Percentiles rank a stretch among this genome's conserved stretches.
These are phyloP conservation scores for Brachystomella parvula DNA, from an alignment of 1,140 invertebrate genomes.

Conservation along the genomic window DNA sequence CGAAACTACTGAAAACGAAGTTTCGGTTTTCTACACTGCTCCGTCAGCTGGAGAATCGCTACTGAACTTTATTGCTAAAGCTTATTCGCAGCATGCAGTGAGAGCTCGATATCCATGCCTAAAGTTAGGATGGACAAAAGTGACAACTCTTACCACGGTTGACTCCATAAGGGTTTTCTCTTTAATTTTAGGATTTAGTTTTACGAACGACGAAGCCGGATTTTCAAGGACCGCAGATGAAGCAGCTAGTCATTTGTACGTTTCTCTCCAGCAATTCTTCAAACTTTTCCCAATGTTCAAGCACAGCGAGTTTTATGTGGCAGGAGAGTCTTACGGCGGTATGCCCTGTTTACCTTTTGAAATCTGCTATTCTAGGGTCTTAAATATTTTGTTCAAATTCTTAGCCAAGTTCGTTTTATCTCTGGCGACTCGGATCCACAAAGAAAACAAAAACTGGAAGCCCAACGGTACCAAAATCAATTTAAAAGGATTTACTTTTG, in stretches of 20 bases:
- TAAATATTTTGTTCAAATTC: not conserved
- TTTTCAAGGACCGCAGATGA: slow-evolving; percentile 44
- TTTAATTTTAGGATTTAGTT: slow-evolving; percentile 40
- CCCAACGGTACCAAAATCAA: slow-evolving; percentile 17
- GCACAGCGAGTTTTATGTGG: slow-evolving; percentile 43
- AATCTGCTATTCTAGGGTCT: slow-evolving; percentile 3
- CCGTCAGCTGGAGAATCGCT: too few species aligned
- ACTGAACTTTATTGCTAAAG: too few species aligned
- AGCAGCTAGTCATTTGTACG: slow-evolving; percentile 45
- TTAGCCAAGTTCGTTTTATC: slow-evolving; percentile 62
- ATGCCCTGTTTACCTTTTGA: slow-evolving; percentile 38
- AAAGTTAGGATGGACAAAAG: too few species aligned
- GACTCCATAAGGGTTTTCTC: too few species aligned
- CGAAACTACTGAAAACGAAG: too few species aligned
- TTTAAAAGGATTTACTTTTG: slow-evolving; percentile 46
- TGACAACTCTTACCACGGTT: too few species aligned
- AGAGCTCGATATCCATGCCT: too few species aligned
- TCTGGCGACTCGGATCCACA: slow-evolving; percentile 63
- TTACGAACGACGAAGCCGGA: slow-evolving; percentile 38
- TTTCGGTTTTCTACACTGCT: too few species aligned
- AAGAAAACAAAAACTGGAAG: slow-evolving; percentile 46
- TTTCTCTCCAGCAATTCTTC: slow-evolving; percentile 45
- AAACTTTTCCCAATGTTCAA: slow-evolving; percentile 41
- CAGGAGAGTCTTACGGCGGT: slow-evolving; percentile 44
- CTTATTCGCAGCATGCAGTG: too few species aligned